phyloP scores from a whole-genome alignment of 2,797 vertebrate genomes.

The Oophaga sylvatica region DNA sequence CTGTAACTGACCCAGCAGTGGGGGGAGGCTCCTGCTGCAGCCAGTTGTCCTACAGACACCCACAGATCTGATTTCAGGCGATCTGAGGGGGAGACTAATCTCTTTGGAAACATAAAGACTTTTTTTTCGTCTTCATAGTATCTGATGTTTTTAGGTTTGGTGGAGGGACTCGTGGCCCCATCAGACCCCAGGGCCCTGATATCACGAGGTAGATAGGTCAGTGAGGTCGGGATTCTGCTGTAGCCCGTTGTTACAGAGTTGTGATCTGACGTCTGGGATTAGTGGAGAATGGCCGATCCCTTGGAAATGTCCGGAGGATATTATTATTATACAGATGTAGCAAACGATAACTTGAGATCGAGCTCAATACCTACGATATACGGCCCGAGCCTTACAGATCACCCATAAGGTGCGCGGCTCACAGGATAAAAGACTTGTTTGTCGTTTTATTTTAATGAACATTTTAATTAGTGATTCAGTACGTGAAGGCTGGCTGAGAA shows the following conservation, averaged over 20 bases:
- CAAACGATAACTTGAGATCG: too few relatives aligned
- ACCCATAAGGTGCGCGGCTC: not conserved
- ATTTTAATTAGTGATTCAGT: conserved; percentile 28
- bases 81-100: too few relatives aligned
- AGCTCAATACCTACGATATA: too few relatives aligned
- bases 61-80: not conserved
- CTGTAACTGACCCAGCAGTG: not conserved
- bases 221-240: too few relatives aligned
- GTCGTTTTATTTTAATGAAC: not conserved
- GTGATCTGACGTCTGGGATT: not conserved
- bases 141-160: too few relatives aligned
- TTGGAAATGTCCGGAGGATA: not conserved
- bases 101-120: too few relatives aligned
- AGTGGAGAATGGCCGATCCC: not conserved
- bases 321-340: not conserved
- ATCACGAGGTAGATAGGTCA: too few relatives aligned
- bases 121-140: too few relatives aligned
- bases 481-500: not conserved
- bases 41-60: not conserved
- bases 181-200: too few relatives aligned
- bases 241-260: too few relatives aligned
- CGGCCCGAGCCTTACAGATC: too few relatives aligned
- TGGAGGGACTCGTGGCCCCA: too few relatives aligned
- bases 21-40: not conserved
- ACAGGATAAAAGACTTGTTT: not conserved